A percentile compares a stretch with the other conserved stretches of the same genome.
Evolutionary conservation across 2,888 invertebrate genomes (phyloP).

Genomic region (Gryllus longicercus): DNA sequence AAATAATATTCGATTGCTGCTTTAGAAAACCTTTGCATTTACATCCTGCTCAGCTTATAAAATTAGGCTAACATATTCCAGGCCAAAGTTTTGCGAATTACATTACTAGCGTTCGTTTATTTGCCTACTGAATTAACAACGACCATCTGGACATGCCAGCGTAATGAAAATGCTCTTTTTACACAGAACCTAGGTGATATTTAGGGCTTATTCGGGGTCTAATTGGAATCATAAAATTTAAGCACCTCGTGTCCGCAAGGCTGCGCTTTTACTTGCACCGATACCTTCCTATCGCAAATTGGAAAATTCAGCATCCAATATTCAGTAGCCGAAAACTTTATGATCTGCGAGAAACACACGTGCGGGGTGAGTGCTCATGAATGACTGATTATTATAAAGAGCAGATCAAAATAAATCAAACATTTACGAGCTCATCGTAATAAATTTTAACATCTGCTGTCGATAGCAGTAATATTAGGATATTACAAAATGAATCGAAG

Average conservation of each 20-base stretch:
- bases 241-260: background rate
- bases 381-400: slow-evolving; percentile 1
- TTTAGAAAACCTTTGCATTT: no score
- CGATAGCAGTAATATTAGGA: slow-evolving; percentile 9
- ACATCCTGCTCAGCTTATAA: no score
- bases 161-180: no score
- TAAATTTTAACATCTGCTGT: slow-evolving; percentile 10
- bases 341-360: background rate
- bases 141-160: no score
- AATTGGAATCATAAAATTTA: background rate
- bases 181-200: no score
- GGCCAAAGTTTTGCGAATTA: no score
- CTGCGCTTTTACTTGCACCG: background rate
- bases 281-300: background rate
- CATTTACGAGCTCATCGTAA: background rate
- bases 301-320: background rate
- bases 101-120: no score
- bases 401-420: background rate
- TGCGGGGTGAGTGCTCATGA: background rate
- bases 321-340: background rate
- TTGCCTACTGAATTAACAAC: no score
- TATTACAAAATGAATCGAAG: background rate
- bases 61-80: no score
- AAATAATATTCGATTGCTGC: no score
- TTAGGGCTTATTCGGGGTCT: no score